These are phyloP conservation scores for Myiotriccus ornatus DNA, from an alignment of 2,797 vertebrate genomes.

Conservation along the genomic window DNA sequence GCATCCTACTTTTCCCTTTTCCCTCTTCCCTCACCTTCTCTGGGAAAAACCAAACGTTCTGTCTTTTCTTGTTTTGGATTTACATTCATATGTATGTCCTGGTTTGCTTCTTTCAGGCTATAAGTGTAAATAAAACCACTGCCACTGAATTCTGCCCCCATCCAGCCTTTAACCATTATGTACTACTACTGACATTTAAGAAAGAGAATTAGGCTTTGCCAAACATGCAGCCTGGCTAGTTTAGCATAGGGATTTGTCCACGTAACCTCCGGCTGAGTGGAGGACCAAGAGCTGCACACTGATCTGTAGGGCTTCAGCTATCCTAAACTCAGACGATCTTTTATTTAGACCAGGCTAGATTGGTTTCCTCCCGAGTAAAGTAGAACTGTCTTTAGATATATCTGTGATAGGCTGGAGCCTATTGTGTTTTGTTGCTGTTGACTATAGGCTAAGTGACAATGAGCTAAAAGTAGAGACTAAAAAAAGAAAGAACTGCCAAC, in stretches of 20 bases:
- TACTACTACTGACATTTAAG: neutral
- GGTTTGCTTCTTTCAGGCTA: neutral
- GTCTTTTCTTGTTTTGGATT: neutral
- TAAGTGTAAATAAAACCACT: neutral
- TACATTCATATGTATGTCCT: neutral
- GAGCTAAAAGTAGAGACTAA: neutral
- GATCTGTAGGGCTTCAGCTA: neutral
- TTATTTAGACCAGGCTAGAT: neutral
- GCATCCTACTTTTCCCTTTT: neutral
- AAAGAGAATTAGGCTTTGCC: conserved; percentile 27
- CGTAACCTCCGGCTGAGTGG: neutral
- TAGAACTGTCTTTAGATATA: neutral
- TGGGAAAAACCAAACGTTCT: neutral
- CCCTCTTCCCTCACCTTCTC: neutral
- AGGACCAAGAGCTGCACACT: neutral
- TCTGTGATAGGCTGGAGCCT: neutral
- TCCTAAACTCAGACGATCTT: neutral
- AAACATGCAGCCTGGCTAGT: neutral
- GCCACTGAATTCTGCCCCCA: neutral
- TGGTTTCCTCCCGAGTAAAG: neutral
- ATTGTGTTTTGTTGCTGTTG: neutral
- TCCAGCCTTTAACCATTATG: neutral
- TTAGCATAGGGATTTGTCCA: conserved; percentile 9
- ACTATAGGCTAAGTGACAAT: neutral
- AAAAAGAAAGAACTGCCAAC: neutral